Evolutionary conservation across 2,888 invertebrate species (phyloP), one percentile per base, ranked within the genome.

Genomic region (Tetramorium bicarinatum): DNA sequence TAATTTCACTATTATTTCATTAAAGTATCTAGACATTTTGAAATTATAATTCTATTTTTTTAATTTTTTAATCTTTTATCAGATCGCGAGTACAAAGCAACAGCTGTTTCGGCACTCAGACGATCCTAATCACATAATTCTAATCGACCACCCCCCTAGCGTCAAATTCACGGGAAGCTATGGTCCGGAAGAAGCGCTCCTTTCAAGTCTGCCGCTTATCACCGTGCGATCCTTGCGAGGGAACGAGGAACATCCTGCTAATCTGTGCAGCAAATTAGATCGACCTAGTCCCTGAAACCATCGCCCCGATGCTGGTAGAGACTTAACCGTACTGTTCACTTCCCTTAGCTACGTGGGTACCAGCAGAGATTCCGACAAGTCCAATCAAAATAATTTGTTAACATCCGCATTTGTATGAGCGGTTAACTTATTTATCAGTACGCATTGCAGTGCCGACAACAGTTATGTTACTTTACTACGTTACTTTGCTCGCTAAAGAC

Each of bases 181-280:
- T 25, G 13, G 67, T 29, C 59, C 85, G 90, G 89, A 90, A 90
- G 71, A 76, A 82, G 54, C 44, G 54, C 41, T 87, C 56, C 88
- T 89, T 90, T 87, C 82, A 90, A 87, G 85, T 84, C 44, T 59
- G 87, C 88, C 90, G 91, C 88, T 88, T 87, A 90, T 86, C 87
- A 86, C n/a, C 90, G 85, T 84, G 83, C 82, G 86, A 88, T 90
- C 87, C 90, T 86, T 88, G 41, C 76, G 87, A 87, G 87, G 64
- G 83, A 89, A 88, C 79, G 85, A 89, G 84, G 79, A 84, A 87
- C 88, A 88, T 90, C 90, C 90, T 90, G 90, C 84, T 71, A 80
- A 67, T 66, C 76, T 25, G 85, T 85, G 84, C 72, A 81, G 69
- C 82, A 81, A 87, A 91, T 91, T 89, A 88, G 85, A 85, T 64